Percentiles rank a stretch among this genome's conserved stretches.
Evolutionary conservation across 1,140 invertebrate genomes (phyloP).

Genomic region (Drosophila busckii): DNA sequence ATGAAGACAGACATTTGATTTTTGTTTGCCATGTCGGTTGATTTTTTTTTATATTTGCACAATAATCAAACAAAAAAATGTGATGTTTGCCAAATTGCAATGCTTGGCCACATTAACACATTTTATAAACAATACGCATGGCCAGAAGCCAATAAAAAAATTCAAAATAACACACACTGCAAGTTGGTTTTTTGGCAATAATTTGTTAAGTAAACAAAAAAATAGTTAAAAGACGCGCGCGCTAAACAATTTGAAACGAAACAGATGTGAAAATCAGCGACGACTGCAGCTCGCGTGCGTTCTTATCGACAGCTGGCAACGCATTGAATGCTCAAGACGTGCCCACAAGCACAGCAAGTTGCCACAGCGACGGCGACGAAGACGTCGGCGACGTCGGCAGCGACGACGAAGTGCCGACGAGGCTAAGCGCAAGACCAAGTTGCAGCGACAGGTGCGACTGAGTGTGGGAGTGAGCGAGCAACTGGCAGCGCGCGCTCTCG

Average conservation of each 20-base stretch:
- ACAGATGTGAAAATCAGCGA: background rate
- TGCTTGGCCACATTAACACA: too few species aligned
- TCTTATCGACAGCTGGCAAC: constrained; percentile 69
- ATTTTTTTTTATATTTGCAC: too few species aligned
- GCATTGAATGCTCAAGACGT: constrained; percentile 67
- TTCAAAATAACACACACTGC: too few species aligned
- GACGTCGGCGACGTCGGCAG: background rate
- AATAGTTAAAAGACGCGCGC: constrained; percentile 26
- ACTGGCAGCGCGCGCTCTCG: background rate
- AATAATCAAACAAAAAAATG: background rate
- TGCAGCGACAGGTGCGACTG: constrained; percentile 54
- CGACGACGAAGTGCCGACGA: constrained; percentile 47
- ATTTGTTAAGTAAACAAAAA: too few species aligned
- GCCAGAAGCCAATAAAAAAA: too few species aligned
- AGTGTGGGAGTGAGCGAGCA: constrained; percentile 11
- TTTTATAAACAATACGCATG: too few species aligned
- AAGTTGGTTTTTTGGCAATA: too few species aligned
- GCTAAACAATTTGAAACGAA: constrained; percentile 20
- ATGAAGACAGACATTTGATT: constrained; percentile 78
- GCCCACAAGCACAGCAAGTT: constrained; percentile 33
- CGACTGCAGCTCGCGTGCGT: constrained; percentile 48
- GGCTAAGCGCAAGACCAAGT: constrained; percentile 44
- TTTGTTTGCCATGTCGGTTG: constrained; percentile 64
- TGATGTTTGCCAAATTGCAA: too few species aligned
- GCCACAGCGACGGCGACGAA: constrained; percentile 9